phyloP scores from a whole-genome alignment of 2,888 invertebrate species.

The Reticulitermes lucifugus region DNA sequence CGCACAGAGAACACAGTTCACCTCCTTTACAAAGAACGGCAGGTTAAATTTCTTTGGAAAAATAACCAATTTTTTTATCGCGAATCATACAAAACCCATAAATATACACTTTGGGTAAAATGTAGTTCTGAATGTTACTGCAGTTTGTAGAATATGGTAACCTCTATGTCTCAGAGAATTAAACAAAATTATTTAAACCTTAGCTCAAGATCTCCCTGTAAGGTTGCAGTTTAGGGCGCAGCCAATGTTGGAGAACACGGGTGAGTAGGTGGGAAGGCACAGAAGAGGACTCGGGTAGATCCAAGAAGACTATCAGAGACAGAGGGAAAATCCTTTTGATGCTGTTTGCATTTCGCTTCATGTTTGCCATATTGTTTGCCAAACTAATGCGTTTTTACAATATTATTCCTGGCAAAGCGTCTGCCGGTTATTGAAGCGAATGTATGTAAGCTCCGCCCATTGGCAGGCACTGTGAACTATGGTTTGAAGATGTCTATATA shows the following conservation, averaged over 20 bases:
- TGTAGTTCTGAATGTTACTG: too few species aligned
- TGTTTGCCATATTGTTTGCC: conserved; percentile 42
- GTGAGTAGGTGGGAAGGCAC: conserved; percentile 13
- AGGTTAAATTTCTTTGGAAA: too few species aligned
- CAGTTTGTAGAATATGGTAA: too few species aligned
- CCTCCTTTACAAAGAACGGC: too few species aligned
- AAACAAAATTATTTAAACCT: too few species aligned
- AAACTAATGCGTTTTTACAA: conserved; percentile 43
- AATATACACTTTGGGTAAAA: too few species aligned
- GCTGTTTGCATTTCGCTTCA: conserved; percentile 37
- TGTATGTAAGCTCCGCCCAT: neutral
- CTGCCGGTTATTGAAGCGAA: conserved; percentile 7
- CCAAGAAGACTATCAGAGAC: conserved; percentile 32
- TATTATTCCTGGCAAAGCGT: conserved; percentile 25
- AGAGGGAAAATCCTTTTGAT: conserved; percentile 42
- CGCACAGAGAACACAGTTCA: too few species aligned
- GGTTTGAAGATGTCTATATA: neutral
- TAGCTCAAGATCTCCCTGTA: too few species aligned
- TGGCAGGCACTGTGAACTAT: neutral
- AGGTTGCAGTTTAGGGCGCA: neutral
- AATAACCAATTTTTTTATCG: too few species aligned
- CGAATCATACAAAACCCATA: too few species aligned
- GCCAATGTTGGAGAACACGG: conserved; percentile 19
- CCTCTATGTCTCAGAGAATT: too few species aligned
- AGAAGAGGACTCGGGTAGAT: conserved; percentile 21